A percentile compares a stretch with the other conserved stretches of the same genome.
Evolutionary conservation across 2,888 invertebrate species (phyloP).

Genomic region (Drosophila phalerata): DNA sequence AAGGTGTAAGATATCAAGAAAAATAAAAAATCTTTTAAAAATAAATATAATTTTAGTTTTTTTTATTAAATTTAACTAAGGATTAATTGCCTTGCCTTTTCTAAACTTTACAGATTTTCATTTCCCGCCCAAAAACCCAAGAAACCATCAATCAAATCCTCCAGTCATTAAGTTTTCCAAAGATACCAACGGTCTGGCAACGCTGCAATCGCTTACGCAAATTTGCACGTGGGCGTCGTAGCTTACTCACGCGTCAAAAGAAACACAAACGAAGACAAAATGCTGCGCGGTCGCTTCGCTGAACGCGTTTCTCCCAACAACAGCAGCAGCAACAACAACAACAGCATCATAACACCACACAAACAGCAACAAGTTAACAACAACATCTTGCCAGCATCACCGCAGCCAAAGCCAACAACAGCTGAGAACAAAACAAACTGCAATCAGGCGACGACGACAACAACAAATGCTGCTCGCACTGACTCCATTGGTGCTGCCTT

Average conservation of each 20-base stretch:
- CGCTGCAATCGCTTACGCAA: conserved; percentile 70
- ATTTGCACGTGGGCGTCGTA: conserved; percentile 81
- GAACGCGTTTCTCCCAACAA: conserved; percentile 73
- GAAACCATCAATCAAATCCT: too few species aligned
- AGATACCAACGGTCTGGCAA: conserved; percentile 62
- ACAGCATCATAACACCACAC: conserved; percentile 40
- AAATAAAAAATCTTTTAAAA: too few species aligned
- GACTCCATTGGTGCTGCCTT: conserved; percentile 28
- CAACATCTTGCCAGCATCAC: conserved; percentile 49
- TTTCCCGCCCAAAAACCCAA: too few species aligned
- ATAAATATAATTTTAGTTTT: too few species aligned
- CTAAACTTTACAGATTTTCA: too few species aligned
- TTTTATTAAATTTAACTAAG: too few species aligned
- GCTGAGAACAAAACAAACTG: conserved; percentile 79
- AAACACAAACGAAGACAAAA: conserved; percentile 81
- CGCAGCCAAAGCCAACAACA: conserved; percentile 55
- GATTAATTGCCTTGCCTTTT: too few species aligned
- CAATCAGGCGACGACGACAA: conserved; percentile 59
- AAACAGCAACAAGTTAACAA: conserved; percentile 57
- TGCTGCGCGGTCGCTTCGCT: conserved; percentile 56
- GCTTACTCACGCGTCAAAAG: conserved; percentile 82
- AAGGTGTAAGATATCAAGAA: too few species aligned
- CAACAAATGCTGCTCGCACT: conserved; percentile 42
- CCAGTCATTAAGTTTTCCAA: too few species aligned
- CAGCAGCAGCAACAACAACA: conserved; percentile 3